These are phyloP conservation scores for Lathronympha strigana DNA, from an alignment of 2,888 invertebrate species.

Conservation along the genomic window DNA sequence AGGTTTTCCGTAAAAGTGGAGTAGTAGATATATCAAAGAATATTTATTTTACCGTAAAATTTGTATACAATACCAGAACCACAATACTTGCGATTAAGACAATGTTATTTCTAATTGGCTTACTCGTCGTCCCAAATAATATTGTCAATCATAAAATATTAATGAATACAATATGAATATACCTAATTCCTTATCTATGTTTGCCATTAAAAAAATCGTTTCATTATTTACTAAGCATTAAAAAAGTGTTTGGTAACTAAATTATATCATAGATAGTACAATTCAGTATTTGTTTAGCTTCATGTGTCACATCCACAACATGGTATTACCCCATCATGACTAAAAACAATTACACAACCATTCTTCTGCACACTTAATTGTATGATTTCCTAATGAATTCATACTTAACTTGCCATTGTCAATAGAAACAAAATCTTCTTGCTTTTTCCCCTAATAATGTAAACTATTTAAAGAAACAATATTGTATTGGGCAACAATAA, in stretches of 20 bases:
- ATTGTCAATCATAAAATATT: no score
- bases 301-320: slow-evolving; percentile 4
- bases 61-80: not conserved
- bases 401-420: not conserved
- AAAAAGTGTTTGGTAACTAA: not conserved
- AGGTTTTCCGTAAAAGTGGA: not conserved
- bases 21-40: not conserved
- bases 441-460: no score
- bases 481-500: not conserved
- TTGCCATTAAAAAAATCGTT: no score
- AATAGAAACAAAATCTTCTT: not conserved
- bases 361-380: slow-evolving; percentile 19
- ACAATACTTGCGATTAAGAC: not conserved
- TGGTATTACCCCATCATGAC: not conserved
- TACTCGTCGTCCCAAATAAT: no score
- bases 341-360: not conserved
- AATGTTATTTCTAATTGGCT: not conserved
- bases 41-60: not conserved
- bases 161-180: not conserved
- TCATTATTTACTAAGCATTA: not conserved
- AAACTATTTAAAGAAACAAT: no score
- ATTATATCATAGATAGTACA: not conserved
- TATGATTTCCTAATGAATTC: not conserved
- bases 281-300: slow-evolving; percentile 1
- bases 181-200: no score